Base-by-base conservation (phyloP, 2,888 invertebrate species). In the Agriopis marginaria region DNA sequence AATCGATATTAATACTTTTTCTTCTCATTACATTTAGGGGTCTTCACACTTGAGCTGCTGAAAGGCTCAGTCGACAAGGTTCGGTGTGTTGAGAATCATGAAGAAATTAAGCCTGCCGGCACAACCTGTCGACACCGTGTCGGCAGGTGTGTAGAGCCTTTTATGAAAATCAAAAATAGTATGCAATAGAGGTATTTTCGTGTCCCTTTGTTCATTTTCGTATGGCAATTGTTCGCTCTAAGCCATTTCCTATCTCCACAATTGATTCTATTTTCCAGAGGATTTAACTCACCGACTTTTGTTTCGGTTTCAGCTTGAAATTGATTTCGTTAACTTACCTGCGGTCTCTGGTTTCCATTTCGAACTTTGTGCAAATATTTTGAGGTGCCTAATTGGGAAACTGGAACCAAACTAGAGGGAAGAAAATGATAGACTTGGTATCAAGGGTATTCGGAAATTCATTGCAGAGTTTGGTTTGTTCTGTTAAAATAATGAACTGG, bases 281-380 rank as follows among this genome's bases (percentile, higher is more conserved):
- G 47, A 59, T 40, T 68, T 58, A 55, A 60, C 54, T 44, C 42
- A 11, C 12, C 50, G 51, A 61, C 17, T 56, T 64, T 54, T 40
- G 42, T 55, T 54, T 63, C 11, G 44, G 11, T 53, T 44, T 9
- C 61, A 45, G 65, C 47, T 67, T 54, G 14, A 60, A 65, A 69
- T 66, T 66, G 73, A 66, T 73, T 66, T 65, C 51, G 10, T 39
- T 55, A 64, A 65, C 58, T 63, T 68, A 72, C 72, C 70, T 71
- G 61, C 66, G 59, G 51, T 62, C 51, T 65, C 59, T 50, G 32
- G 61, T 60, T 69, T 61, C 74, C 61, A 62, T 59, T 66, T 47
- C 40, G 9, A 66, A 72, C 70, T 72, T 68, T 62, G 70, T 51
- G 54, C 56, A 74, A 74, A 74, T 74, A 74, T 74, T 74, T 72